Base-by-base conservation (phyloP, 1,140 invertebrate genomes). In the Leucophenga varia region DNA sequence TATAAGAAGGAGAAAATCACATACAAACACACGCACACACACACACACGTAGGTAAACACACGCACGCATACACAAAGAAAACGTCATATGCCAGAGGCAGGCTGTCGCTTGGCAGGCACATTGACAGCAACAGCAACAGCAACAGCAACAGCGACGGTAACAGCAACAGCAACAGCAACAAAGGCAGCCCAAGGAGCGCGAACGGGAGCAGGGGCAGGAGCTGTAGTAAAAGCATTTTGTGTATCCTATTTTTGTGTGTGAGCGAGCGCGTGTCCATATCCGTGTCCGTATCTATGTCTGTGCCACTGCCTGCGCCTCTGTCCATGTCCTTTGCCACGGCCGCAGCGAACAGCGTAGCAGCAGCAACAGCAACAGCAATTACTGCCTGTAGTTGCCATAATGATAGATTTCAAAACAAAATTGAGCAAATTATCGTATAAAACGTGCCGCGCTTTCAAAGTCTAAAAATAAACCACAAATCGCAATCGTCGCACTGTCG, bases 51-150 rank as follows among this genome's bases (percentile, higher is more conserved):
- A 41, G 30, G 30, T 22, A 43, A 43, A 47, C 40, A 38, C 37
- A 35, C 35, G 38, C 20, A 37, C 43, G 48, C 22, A 30, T 40
- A 47, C 39, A 61, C 46, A 65, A 67, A 65, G 55, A 50, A 61
- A 65, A 59, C 61, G 63, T 65, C 61, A 65, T 67, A 61, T 67
- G 61, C 61, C 61, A 65, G 59, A 65, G 61, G 63, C 61, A 52
- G 52, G 20, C 52, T 41, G 52, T 50, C 42, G 47, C 43, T 50
- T 54, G 52, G 49, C 49, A 55, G 41, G 44, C 43, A 53, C 54
- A 69, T 56, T 59, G 53, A 68, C 64, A 67, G 59, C 45, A 65
- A 53, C 49, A 59, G 50, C 25, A 20, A n/a, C 40, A 44, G 16
- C 20, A 22, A 36, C 32, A 18, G 30, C 28, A 51, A 17, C 35